phyloP scores from a whole-genome alignment of 2,797 vertebrate genomes.

The Eupleurogrammus muticus region DNA sequence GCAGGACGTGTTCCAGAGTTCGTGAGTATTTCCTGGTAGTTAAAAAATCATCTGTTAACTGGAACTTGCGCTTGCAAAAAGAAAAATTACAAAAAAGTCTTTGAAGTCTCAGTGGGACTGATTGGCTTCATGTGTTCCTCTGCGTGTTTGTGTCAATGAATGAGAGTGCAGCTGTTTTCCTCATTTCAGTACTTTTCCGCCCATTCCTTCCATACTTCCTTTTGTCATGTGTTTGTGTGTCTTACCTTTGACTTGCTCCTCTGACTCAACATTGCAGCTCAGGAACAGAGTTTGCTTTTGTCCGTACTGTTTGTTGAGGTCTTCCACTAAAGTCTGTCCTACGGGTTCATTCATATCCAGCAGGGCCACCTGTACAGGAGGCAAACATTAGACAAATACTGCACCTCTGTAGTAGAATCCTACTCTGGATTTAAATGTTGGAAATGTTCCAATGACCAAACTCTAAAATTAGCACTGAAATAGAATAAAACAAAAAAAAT shows the following conservation, averaged over 20 bases:
- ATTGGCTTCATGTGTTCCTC: background rate
- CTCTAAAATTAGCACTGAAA: too few relatives aligned
- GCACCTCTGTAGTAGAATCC: background rate
- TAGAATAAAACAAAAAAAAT: too few relatives aligned
- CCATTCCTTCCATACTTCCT: background rate
- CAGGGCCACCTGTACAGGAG: conserved; percentile 70
- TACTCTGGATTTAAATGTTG: too few relatives aligned
- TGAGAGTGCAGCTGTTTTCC: background rate
- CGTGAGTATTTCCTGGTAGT: background rate
- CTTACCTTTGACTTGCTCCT: conserved; percentile 79
- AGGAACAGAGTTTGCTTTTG: conserved; percentile 62
- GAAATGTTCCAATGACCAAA: too few relatives aligned
- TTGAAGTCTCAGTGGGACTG: background rate
- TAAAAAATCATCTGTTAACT: background rate
- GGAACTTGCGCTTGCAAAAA: background rate
- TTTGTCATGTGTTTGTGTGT: background rate
- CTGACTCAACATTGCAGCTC: conserved; percentile 74
- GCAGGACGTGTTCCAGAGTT: background rate
- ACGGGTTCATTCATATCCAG: conserved; percentile 72
- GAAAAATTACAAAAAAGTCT: background rate
- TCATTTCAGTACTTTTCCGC: background rate
- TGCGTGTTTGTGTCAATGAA: background rate
- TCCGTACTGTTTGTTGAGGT: conserved; percentile 66
- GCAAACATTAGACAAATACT: background rate
- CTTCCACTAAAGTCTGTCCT: conserved; percentile 51